Conservation (phyloP, 1,140 invertebrate genomes). For the Rhyzopertha dominica region DNA sequence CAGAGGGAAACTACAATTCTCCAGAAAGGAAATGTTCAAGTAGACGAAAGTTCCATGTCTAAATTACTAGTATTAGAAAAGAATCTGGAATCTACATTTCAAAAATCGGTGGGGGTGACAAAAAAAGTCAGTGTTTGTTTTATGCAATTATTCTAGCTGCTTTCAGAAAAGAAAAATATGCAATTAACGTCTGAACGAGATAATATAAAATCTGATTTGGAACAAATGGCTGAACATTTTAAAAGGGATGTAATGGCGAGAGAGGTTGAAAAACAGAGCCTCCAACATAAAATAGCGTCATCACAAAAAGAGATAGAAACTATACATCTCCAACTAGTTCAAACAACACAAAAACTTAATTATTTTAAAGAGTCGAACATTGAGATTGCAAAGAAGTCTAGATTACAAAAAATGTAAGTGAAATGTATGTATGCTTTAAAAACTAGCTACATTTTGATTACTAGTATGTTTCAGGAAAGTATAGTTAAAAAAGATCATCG, state of each 20-base stretch:
- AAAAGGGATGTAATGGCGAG: conserved; percentile 40
- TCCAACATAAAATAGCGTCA: conserved; percentile 35
- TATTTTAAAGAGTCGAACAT: conserved; percentile 23
- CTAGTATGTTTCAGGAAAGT: neutral
- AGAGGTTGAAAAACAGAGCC: conserved; percentile 38
- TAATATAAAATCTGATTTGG: conserved; percentile 41
- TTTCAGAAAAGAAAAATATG: conserved; percentile 43
- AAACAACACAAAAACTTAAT: conserved; percentile 22
- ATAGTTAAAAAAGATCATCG: conserved; percentile 1
- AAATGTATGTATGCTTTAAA: conserved; percentile 23
- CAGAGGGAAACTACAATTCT: conserved; percentile 30
- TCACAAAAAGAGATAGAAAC: conserved; percentile 33
- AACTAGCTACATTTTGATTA: conserved; percentile 11
- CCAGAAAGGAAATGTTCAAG: conserved; percentile 18
- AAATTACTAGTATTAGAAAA: conserved; percentile 38
- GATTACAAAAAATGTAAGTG: conserved; percentile 23
- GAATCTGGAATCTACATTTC: conserved; percentile 38
- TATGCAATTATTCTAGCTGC: conserved; percentile 22
- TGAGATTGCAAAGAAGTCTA: no score
- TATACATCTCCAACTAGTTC: conserved; percentile 22
- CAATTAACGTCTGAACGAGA: conserved; percentile 41
- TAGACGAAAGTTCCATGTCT: conserved; percentile 25
- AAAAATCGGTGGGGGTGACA: conserved; percentile 43
- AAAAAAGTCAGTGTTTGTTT: conserved; percentile 11
- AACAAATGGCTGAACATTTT: conserved; percentile 40